phyloP scores from a whole-genome alignment of 2,113 vertebrate genomes.

The Panthera uncia region DNA sequence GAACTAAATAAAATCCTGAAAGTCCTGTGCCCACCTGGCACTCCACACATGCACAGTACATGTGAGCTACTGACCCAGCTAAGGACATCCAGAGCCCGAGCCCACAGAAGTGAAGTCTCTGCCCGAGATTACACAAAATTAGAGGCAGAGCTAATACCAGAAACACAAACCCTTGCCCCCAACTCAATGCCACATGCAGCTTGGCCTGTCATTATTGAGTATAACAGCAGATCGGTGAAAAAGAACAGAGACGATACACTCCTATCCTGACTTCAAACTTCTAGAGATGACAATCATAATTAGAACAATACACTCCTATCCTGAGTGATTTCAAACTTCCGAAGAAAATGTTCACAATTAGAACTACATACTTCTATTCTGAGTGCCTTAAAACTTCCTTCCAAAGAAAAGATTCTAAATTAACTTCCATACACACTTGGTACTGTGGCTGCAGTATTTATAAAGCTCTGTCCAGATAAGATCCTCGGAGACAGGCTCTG shows the following conservation, averaged over 20 bases:
- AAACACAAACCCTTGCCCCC: not conserved
- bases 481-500: not conserved
- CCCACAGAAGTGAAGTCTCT: not conserved
- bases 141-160: not conserved
- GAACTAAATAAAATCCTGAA: not conserved
- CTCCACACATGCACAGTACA: not conserved
- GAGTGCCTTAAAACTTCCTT: not conserved
- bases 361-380: not conserved
- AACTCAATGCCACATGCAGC: not conserved
- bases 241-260: not conserved
- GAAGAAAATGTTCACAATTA: not conserved
- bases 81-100: not conserved
- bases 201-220: not conserved
- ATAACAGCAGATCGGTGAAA: not conserved
- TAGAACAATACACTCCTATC: not conserved
- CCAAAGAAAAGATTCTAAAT: not conserved
- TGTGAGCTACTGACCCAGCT: not conserved
- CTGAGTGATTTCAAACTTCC: not conserved
- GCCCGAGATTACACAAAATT: not conserved
- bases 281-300: not conserved
- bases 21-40: not conserved
- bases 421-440: not conserved
- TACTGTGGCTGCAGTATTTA: not conserved
- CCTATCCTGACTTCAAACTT: not conserved
- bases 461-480: not conserved